Evolutionary conservation across 2,113 vertebrate species (phyloP).

Genomic region (Telmatochromis bifrenatus): DNA sequence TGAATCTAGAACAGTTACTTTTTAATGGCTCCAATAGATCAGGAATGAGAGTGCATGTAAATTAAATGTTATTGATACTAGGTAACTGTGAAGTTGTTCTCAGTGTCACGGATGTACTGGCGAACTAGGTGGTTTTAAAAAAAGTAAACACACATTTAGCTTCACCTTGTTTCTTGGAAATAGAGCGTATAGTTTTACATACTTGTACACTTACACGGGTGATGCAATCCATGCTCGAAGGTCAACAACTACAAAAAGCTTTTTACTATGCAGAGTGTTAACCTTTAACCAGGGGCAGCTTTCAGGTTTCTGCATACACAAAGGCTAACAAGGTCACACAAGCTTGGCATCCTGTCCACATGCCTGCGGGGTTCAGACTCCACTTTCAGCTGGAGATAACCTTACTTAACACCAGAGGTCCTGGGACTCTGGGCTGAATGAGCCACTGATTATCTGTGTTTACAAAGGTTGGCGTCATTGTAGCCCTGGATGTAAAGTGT

Average conservation of each 20-base stretch:
- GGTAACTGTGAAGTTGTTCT: background rate
- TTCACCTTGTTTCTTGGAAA: background rate
- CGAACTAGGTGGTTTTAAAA: background rate
- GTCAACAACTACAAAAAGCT: constrained; percentile 32
- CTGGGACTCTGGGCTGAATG: constrained; percentile 21
- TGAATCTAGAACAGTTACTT: background rate
- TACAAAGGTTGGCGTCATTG: constrained; percentile 29
- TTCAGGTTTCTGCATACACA: constrained; percentile 33
- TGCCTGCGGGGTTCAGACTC: constrained; percentile 42
- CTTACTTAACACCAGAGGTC: constrained; percentile 39
- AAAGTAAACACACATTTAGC: background rate
- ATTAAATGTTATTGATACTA: background rate
- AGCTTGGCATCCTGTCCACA: constrained; percentile 13
- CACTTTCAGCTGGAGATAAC: constrained; percentile 53
- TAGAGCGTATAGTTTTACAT: background rate
- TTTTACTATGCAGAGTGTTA: constrained; percentile 39
- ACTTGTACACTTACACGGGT: background rate
- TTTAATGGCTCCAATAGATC: background rate
- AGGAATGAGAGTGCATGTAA: background rate
- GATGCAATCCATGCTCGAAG: constrained; percentile 3
- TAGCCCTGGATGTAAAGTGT: constrained; percentile 1
- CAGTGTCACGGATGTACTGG: background rate
- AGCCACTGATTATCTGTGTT: constrained; percentile 59
- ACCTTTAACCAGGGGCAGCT: constrained; percentile 53
- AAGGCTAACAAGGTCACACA: constrained; percentile 51